These are phyloP conservation scores for Diploptera punctata DNA, from an alignment of 2,888 invertebrate species.

Conservation along the genomic window DNA sequence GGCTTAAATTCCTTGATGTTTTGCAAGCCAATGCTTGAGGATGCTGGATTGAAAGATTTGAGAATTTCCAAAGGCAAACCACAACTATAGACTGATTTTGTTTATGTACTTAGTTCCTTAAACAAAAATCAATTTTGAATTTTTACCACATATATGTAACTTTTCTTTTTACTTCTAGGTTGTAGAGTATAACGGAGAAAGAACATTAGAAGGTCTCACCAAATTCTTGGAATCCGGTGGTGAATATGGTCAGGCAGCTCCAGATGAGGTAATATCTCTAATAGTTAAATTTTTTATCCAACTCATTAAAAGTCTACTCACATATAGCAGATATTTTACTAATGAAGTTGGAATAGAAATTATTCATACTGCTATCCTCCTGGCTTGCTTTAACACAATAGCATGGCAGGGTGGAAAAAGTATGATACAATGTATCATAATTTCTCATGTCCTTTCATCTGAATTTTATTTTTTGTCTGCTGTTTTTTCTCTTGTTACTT, in stretches of 20 bases:
- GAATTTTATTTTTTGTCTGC: neutral
- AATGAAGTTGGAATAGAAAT: conserved; percentile 16
- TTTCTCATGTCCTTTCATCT: neutral
- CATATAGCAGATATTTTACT: conserved; percentile 1
- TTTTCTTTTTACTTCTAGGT: conserved; percentile 58
- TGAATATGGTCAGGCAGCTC: conserved; percentile 72
- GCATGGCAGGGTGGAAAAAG: conserved; percentile 10
- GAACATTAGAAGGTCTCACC: conserved; percentile 90
- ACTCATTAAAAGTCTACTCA: conserved; percentile 12
- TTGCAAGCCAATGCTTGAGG: too few relatives aligned
- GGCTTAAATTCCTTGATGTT: too few relatives aligned
- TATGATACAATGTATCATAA: conserved; percentile 4
- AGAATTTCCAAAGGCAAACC: too few relatives aligned
- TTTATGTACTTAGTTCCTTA: too few relatives aligned
- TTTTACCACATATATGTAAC: too few relatives aligned
- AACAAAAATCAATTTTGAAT: too few relatives aligned
- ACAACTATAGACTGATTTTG: too few relatives aligned
- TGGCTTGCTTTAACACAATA: neutral
- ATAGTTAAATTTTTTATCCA: neutral
- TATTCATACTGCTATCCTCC: conserved; percentile 8
- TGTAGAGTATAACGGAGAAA: conserved; percentile 94
- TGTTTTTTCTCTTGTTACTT: too few relatives aligned
- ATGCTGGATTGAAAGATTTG: too few relatives aligned
- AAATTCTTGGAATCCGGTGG: conserved; percentile 96
- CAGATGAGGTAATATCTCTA: conserved; percentile 55